Conservation (phyloP, 2,888 invertebrate species). For the Artemia sp. region DNA sequence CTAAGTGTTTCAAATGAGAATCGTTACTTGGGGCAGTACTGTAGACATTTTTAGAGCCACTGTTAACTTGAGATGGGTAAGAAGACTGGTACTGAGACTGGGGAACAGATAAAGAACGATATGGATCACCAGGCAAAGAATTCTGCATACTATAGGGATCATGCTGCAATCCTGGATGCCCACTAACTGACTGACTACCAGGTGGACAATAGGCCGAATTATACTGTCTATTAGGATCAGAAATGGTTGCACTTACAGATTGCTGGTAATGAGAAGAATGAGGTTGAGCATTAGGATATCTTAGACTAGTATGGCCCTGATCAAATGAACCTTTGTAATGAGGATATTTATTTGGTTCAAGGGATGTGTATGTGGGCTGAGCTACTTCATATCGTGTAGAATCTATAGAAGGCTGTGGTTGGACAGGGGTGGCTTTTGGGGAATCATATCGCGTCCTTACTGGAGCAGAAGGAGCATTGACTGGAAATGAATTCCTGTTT, state of each 20-base stretch:
- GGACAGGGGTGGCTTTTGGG: neutral
- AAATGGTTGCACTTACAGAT: neutral
- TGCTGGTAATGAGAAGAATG: slow-evolving; percentile 6
- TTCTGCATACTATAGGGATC: slow-evolving; percentile 5
- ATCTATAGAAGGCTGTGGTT: neutral
- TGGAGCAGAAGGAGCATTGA: neutral
- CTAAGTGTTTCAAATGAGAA: neutral
- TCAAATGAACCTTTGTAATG: slow-evolving; percentile 4
- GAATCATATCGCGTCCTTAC: slow-evolving; percentile 12
- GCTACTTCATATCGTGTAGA: slow-evolving; percentile 4
- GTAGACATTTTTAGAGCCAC: neutral
- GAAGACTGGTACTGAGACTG: slow-evolving; percentile 6
- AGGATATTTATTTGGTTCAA: slow-evolving; percentile 9
- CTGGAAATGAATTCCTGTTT: slow-evolving; percentile 5
- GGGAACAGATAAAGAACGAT: neutral
- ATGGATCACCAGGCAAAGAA: neutral
- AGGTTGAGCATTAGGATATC: slow-evolving; percentile 13
- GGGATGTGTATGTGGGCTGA: slow-evolving; percentile 11
- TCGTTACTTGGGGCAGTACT: slow-evolving; percentile 14
- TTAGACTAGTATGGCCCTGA: slow-evolving; percentile 4
- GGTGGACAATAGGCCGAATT: slow-evolving; percentile 8
- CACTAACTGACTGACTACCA: neutral
- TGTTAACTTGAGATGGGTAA: neutral
- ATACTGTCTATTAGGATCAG: slow-evolving; percentile 2
- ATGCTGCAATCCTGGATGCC: neutral